Percentiles rank a stretch among this genome's conserved stretches.
phyloP scores from a whole-genome alignment of 2,797 vertebrate genomes.

The Malurus leucopterus region DNA sequence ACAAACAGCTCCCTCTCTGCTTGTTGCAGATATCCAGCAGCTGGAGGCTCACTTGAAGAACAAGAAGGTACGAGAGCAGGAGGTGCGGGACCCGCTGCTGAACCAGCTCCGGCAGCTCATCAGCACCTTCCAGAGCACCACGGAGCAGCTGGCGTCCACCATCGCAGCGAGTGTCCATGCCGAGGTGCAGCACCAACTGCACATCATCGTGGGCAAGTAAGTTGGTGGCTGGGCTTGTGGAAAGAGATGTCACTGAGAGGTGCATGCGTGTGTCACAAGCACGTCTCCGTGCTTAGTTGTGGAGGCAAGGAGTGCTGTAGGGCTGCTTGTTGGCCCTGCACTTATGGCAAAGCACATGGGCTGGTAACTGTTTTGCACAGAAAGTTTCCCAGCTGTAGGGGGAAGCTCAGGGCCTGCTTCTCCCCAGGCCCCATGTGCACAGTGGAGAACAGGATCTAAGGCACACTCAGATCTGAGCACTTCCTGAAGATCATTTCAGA shows the following conservation, averaged over 20 bases:
- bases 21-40: slow-evolving; percentile 86
- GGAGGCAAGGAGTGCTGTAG: background rate
- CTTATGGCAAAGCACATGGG: accelerated
- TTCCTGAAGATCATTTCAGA: background rate
- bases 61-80: slow-evolving; percentile 87
- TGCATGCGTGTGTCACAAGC: accelerated
- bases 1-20: background rate
- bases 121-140: slow-evolving; percentile 83
- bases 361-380: background rate
- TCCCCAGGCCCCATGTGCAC: accelerated
- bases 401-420: background rate
- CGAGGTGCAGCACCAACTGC: slow-evolving; percentile 94
- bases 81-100: slow-evolving; percentile 83
- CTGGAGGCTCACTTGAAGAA: slow-evolving; percentile 89
- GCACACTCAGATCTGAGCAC: background rate
- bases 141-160: slow-evolving; percentile 85
- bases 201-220: slow-evolving; percentile 91
- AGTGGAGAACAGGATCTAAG: background rate
- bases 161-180: slow-evolving; percentile 82
- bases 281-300: background rate
- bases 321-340: background rate
- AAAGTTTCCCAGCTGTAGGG: background rate
- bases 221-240: slow-evolving; percentile 33
- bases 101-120: slow-evolving; percentile 88
- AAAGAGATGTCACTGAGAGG: slow-evolving; percentile 29